Percentiles rank a stretch among this genome's conserved stretches.
phyloP scores from a whole-genome alignment of 2,888 invertebrate species.

The Cenopis cana region DNA sequence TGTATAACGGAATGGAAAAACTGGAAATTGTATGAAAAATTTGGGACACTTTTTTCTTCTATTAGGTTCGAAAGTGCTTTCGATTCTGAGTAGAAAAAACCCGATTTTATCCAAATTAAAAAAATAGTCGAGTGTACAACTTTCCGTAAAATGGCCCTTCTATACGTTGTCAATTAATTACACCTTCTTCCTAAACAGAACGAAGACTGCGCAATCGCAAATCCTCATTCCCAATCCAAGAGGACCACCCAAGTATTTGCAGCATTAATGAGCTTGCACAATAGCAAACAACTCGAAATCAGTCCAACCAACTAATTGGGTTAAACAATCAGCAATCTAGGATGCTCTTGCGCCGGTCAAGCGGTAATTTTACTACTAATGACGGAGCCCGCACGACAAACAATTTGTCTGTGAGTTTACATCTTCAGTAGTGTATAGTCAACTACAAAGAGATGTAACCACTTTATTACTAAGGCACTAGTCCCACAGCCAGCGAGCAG shows the following conservation, averaged over 20 bases:
- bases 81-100: too few relatives aligned
- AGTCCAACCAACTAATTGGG: conserved; percentile 23
- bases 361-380: conserved; percentile 22
- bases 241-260: not conserved
- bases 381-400: not conserved
- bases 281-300: conserved; percentile 29
- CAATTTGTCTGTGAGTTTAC: conserved; percentile 11
- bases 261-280: conserved; percentile 14
- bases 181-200: not conserved
- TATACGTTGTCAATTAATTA: not conserved
- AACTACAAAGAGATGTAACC: too few relatives aligned
- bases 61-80: too few relatives aligned
- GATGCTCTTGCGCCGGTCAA: conserved; percentile 17
- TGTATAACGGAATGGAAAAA: too few relatives aligned
- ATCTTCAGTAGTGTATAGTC: conserved; percentile 16
- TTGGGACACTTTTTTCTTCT: too few relatives aligned
- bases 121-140: too few relatives aligned
- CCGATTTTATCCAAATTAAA: too few relatives aligned
- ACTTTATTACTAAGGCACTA: too few relatives aligned
- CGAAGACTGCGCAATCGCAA: not conserved
- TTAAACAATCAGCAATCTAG: conserved; percentile 9
- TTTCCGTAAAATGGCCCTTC: not conserved
- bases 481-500: too few relatives aligned
- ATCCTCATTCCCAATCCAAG: not conserved
- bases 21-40: too few relatives aligned